Percentiles rank a stretch among this genome's conserved stretches.
Conservation (phyloP, 1,140 invertebrate genomes). For the Brachionus koreanus region DNA sequence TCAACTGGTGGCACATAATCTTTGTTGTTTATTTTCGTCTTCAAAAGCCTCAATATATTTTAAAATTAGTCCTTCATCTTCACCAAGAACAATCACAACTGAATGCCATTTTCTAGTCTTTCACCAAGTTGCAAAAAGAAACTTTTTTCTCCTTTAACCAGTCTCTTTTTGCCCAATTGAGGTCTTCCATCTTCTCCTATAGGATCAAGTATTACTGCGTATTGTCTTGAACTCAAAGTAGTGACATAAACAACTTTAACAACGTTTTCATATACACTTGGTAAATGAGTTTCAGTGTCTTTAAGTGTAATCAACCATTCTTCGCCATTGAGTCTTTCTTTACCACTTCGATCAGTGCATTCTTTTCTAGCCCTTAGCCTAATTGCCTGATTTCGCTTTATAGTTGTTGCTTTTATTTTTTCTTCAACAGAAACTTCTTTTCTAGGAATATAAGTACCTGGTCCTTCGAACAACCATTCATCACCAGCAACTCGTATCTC, state of each 20-base stretch:
- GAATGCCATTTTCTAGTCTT: slow-evolving; percentile 59
- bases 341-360: slow-evolving; percentile 58
- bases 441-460: slow-evolving; percentile 50
- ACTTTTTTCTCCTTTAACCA: slow-evolving; percentile 58
- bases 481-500: slow-evolving; percentile 32
- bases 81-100: slow-evolving; percentile 60
- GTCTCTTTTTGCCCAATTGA: slow-evolving; percentile 56
- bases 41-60: slow-evolving; percentile 58
- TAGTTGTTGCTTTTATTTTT: slow-evolving; percentile 56
- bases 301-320: slow-evolving; percentile 61
- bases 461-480: slow-evolving; percentile 45
- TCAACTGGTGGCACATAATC: slow-evolving; percentile 62
- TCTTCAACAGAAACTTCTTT: slow-evolving; percentile 60
- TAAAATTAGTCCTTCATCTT: slow-evolving; percentile 62
- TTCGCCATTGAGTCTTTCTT: slow-evolving; percentile 59
- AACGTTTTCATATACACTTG: slow-evolving; percentile 61
- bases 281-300: slow-evolving; percentile 61
- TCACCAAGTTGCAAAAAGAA: slow-evolving; percentile 62
- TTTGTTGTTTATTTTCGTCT: slow-evolving; percentile 50
- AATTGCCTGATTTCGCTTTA: slow-evolving; percentile 60
- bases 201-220: slow-evolving; percentile 61
- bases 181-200: slow-evolving; percentile 58
- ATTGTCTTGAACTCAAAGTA: slow-evolving; percentile 60
- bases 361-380: slow-evolving; percentile 59
- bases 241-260: slow-evolving; percentile 59